Percentiles rank a stretch among this genome's conserved stretches.
phyloP scores from a whole-genome alignment of 2,113 vertebrate species.

The Pampusana beccarii region DNA sequence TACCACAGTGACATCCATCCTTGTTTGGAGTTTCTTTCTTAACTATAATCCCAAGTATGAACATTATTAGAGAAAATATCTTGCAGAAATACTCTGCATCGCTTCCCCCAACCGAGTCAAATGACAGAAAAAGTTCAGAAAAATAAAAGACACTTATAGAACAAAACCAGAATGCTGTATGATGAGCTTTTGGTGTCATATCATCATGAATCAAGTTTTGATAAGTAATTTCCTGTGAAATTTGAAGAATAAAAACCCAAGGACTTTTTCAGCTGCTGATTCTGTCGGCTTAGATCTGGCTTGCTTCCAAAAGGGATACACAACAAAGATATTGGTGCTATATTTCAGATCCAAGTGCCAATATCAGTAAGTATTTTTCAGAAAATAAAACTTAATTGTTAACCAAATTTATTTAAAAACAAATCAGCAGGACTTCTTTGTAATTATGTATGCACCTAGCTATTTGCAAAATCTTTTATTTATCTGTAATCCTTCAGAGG shows the following conservation, averaged over 20 bases:
- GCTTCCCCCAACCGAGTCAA: background rate
- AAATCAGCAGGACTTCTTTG: background rate
- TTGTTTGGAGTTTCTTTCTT: background rate
- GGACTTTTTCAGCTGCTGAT: background rate
- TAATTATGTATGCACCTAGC: constrained; percentile 21
- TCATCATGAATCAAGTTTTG: background rate
- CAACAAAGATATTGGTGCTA: background rate
- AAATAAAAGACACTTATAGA: background rate
- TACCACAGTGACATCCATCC: background rate
- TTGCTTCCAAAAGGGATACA: background rate
- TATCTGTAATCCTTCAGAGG: constrained; percentile 51
- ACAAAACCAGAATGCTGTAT: background rate
- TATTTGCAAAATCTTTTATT: constrained; percentile 51
- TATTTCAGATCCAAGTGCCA: constrained; percentile 6
- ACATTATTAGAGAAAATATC: background rate
- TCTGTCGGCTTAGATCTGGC: background rate
- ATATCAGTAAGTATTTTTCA: background rate
- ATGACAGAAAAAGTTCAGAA: background rate
- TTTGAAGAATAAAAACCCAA: background rate
- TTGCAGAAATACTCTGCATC: background rate
- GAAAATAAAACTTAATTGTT: constrained; percentile 41
- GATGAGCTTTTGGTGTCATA: background rate
- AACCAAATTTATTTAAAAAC: constrained; percentile 56
- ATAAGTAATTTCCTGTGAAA: background rate
- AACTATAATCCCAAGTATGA: background rate